Conservation (phyloP, 2,797 vertebrate species). For the Acrocephalus scirpaceus region DNA sequence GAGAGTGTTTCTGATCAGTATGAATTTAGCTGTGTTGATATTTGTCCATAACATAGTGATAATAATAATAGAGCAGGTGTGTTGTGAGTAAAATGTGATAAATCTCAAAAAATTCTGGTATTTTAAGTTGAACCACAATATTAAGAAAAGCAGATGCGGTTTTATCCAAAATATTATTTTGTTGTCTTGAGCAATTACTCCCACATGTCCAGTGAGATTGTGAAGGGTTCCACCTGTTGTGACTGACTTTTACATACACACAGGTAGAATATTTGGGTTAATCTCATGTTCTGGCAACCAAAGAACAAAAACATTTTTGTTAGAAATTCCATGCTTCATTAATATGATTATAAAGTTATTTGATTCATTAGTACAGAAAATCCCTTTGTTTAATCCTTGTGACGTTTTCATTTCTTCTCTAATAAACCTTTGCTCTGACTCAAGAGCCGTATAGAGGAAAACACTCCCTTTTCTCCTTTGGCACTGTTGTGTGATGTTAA, state of each 20-base stretch:
- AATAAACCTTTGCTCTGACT: not conserved
- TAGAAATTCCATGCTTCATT: not conserved
- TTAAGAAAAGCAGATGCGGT: not conserved
- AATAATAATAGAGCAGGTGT: not conserved
- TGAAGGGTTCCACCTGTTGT: not conserved
- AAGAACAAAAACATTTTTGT: not conserved
- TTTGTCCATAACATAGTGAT: not conserved
- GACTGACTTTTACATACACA: not conserved
- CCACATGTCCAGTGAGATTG: not conserved
- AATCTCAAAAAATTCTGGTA: not conserved
- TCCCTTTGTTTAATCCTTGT: not conserved
- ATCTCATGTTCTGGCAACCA: not conserved
- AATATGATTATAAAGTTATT: not conserved
- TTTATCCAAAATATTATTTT: not conserved
- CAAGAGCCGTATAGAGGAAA: not conserved
- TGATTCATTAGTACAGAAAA: not conserved
- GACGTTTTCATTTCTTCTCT: not conserved
- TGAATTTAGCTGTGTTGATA: not conserved
- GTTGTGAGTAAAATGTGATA: not conserved
- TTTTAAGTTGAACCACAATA: not conserved
- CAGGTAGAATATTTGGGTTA: not conserved
- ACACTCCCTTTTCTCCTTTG: not conserved
- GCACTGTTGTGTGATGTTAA: not conserved
- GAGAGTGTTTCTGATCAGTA: not conserved
- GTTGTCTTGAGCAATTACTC: not conserved